phyloP scores from a whole-genome alignment of 30 jellyfish, hydroid and myxozoan species.

The Pseudorhiza aurosa region DNA sequence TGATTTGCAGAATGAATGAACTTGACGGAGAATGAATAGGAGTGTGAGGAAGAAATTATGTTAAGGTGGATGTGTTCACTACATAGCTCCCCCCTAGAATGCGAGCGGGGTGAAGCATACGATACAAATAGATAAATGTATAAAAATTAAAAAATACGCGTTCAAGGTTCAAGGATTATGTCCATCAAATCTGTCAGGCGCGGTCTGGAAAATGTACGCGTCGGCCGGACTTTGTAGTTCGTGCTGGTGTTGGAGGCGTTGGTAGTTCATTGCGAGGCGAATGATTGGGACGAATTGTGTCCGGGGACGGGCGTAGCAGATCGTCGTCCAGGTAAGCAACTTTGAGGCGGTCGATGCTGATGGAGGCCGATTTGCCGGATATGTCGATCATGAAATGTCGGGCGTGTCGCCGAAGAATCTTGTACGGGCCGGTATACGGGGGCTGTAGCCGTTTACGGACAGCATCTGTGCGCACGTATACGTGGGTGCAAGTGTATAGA shows the following conservation, averaged over 20 bases:
- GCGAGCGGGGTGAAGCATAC: no score
- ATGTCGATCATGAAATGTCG: slow-evolving; percentile 12
- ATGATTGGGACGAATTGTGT: neutral
- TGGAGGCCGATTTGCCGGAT: slow-evolving; percentile 1
- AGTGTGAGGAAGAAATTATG: no score
- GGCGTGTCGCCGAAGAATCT: slow-evolving; percentile 10
- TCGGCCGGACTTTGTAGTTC: slow-evolving; percentile 54
- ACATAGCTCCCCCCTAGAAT: no score
- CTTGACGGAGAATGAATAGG: no score
- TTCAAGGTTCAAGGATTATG: no score
- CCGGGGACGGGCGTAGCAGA: slow-evolving; percentile 20
- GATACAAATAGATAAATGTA: no score
- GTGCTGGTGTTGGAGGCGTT: slow-evolving; percentile 8
- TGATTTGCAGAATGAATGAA: no score
- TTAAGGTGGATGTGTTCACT: no score
- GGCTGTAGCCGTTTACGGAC: slow-evolving; percentile 60
- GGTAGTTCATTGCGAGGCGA: neutral
- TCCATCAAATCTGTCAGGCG: no score
- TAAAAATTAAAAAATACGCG: no score
- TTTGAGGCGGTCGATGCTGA: slow-evolving; percentile 55
- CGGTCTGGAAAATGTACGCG: slow-evolving; percentile 35
- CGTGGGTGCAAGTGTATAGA: slow-evolving; percentile 36
- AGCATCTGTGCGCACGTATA: slow-evolving; percentile 47
- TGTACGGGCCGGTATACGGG: slow-evolving; percentile 56
- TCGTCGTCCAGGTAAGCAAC: slow-evolving; percentile 62